phyloP scores from a whole-genome alignment of 37 sponge, comb jelly and placozoan species.

The Beroe forskalii region DNA sequence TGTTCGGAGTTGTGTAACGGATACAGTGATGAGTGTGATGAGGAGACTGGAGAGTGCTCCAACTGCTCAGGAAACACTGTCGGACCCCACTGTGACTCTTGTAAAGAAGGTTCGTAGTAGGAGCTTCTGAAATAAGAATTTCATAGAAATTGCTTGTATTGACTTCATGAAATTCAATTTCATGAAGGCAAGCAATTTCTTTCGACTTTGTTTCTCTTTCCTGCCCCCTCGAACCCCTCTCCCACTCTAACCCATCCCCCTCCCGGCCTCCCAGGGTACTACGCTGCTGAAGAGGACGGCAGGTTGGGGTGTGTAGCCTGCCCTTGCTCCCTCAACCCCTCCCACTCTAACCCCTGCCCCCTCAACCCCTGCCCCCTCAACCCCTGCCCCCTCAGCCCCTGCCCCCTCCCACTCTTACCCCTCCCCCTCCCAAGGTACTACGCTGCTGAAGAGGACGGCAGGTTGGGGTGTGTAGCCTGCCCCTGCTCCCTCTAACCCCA shows the following conservation, averaged over 20 bases:
- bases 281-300: constrained; percentile 22
- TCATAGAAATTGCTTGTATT: no score
- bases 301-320: not conserved
- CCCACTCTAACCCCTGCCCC: not conserved
- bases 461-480: not conserved
- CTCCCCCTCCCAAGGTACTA: constrained; percentile 12
- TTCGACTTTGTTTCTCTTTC: no score
- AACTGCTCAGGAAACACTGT: constrained; percentile 81
- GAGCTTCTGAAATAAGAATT: not conserved
- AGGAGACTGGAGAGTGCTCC: constrained; percentile 73
- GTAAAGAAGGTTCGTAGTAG: constrained; percentile 67
- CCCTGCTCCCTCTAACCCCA: constrained; percentile 17
- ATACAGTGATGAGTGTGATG: constrained; percentile 70
- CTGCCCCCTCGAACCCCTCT: no score
- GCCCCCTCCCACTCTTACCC: no score
- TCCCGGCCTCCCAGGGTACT: constrained; percentile 20
- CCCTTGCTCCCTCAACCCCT: constrained; percentile 27
- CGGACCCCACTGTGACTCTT: constrained; percentile 77
- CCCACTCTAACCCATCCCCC: no score
- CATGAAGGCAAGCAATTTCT: no score
- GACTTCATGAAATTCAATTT: no score
- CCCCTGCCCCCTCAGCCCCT: no score
- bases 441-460: constrained; percentile 11
- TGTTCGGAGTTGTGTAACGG: constrained; percentile 58
- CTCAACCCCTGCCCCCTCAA: no score